Evolutionary conservation across 2,888 invertebrate species (phyloP).

Genomic region (Caprella mutica): DNA sequence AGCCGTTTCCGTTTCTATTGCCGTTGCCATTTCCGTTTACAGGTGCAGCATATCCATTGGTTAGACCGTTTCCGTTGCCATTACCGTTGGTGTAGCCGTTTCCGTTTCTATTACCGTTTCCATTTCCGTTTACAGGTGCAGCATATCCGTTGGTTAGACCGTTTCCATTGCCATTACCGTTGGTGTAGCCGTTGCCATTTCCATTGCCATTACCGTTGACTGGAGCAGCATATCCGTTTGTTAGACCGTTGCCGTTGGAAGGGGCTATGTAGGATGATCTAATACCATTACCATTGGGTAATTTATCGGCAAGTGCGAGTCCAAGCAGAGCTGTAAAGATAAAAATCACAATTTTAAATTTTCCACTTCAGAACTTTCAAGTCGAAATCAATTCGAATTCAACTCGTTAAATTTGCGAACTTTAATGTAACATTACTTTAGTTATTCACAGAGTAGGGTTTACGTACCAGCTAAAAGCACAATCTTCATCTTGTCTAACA

Average conservation of each 20-base stretch:
- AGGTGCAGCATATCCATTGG: slow-evolving; percentile 4
- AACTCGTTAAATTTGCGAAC: too few species aligned
- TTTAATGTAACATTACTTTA: too few species aligned
- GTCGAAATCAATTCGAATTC: too few species aligned
- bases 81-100: slow-evolving; percentile 4
- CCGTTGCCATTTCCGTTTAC: slow-evolving; percentile 1
- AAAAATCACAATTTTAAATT: too few species aligned
- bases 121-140: neutral
- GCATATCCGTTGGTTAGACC: neutral
- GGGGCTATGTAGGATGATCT: too few species aligned
- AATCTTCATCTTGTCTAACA: too few species aligned
- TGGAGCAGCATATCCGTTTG: slow-evolving; percentile 6
- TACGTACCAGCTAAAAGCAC: too few species aligned
- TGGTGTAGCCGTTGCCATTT: slow-evolving; percentile 3
- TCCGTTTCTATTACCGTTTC: neutral
- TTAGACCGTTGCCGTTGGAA: neutral
- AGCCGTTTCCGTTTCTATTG: neutral
- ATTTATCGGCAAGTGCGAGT: too few species aligned
- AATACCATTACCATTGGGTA: too few species aligned
- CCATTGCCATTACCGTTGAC: neutral
- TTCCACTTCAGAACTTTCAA: too few species aligned
- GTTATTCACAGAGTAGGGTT: too few species aligned
- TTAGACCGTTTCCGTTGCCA: neutral
- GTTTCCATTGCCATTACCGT: neutral
- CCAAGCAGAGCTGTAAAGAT: too few species aligned